Evolutionary conservation across 2,113 vertebrate species (phyloP), one percentile per base, ranked within the genome.

Genomic region (Cyanistes caeruleus): DNA sequence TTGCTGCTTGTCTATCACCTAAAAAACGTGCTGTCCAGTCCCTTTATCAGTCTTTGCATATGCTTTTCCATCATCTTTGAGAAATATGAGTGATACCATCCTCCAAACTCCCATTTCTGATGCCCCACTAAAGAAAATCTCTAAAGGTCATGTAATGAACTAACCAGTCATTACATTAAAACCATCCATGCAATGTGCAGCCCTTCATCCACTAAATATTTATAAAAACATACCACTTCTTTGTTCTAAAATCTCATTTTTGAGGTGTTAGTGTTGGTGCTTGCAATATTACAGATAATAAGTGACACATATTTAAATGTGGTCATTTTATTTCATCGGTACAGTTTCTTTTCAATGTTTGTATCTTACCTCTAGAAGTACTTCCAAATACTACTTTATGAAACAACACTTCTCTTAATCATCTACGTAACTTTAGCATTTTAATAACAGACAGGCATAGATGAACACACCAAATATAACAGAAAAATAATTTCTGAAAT

Each of bases 21-120:
- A 51, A 3, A 31, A 53, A 76, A 30, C 10, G 7, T 33, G 7
- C 3, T 39, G 7, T 51, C 3, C 9, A n/a, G 46, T 35, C 11
- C 3, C 15, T 60, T 70, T 33, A 21, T 51, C 31, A 41, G 15
- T 56, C 37, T 67, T 63, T 62, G 37, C 24, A 43, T n/a, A 48
- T 23, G 8, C 5, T 53, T 86, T 78, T 74, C 25, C 20, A 68
- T 48, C 33, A n/a, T 35, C 27, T 43, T 68, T 30, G 63, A 62
- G 48, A 56, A 73, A 46, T 20, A 28, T 1, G 3, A 65, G 33
- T 19, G 8, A 63, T 31, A 31, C 7, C 18, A 24, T 1, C 0
- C 3, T 13, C 13, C 33, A 67, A 12, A 51, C 2, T 37, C 8
- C 10, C 2, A 8, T 82, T 86, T 78, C 49, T 69, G 20, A 31